Evolutionary conservation across 2,797 vertebrate species (phyloP).

Genomic region (Enteromius treurensis): DNA sequence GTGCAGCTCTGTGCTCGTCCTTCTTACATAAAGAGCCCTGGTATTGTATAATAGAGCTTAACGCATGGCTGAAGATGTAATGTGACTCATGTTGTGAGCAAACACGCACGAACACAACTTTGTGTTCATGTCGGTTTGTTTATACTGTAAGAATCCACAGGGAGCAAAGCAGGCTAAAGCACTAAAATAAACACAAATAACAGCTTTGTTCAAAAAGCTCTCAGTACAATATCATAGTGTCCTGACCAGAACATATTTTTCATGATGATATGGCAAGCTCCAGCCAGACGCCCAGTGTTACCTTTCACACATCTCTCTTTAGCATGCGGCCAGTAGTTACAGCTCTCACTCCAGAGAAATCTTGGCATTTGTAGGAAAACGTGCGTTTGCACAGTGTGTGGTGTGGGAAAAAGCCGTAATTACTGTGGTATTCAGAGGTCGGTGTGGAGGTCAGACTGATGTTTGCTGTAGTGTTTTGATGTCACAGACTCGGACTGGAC

Average conservation of each 20-base stretch:
- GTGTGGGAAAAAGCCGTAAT: neutral
- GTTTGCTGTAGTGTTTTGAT: constrained; percentile 45
- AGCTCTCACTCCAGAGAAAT: neutral
- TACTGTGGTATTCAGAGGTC: constrained; percentile 36
- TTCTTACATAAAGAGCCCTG: constrained; percentile 14
- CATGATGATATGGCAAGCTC: neutral
- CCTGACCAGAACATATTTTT: neutral
- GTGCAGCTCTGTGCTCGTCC: constrained; percentile 17
- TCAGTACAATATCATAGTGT: neutral
- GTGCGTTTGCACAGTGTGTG: constrained; percentile 9
- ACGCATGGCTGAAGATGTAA: neutral
- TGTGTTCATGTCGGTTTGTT: neutral
- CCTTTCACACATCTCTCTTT: neutral
- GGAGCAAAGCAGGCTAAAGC: neutral
- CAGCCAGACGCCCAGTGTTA: neutral
- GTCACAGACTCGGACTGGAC: constrained; percentile 17
- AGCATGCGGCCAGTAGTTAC: neutral
- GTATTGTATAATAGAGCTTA: constrained; percentile 25
- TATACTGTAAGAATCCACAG: neutral
- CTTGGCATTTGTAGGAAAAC: neutral
- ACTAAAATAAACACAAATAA: constrained; percentile 2
- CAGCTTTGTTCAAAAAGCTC: neutral
- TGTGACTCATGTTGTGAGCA: constrained; percentile 1
- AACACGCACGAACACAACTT: neutral
- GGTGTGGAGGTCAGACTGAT: constrained; percentile 37